Percentiles rank a stretch among this genome's conserved stretches.
Conservation (phyloP, 1,140 invertebrate genomes). For the Drosophila neocordata region DNA sequence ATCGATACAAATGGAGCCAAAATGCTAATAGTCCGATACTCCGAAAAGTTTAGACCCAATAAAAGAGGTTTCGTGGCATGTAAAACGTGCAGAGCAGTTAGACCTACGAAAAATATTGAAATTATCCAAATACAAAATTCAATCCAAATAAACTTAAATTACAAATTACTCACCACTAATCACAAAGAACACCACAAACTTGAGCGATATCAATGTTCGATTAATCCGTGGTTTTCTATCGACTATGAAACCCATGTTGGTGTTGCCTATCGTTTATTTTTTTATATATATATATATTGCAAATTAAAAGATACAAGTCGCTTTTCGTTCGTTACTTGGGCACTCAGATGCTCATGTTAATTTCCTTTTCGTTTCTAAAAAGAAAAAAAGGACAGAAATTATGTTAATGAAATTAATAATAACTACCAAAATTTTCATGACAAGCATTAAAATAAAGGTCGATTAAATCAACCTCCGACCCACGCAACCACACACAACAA, state of each 20-base stretch:
- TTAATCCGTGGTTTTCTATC: slow-evolving; percentile 64
- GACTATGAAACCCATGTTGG: slow-evolving; percentile 71
- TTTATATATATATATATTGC: slow-evolving; percentile 42
- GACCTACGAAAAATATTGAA: slow-evolving; percentile 83
- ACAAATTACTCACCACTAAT: slow-evolving; percentile 65
- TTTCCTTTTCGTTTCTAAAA: slow-evolving; percentile 41
- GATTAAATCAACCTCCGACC: slow-evolving; percentile 10
- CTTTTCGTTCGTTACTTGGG: slow-evolving; percentile 16
- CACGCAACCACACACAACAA: neutral
- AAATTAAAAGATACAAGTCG: slow-evolving; percentile 21
- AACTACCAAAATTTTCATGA: neutral
- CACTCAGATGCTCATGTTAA: slow-evolving; percentile 41
- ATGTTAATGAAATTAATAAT: slow-evolving; percentile 4
- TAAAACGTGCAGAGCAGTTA: slow-evolving; percentile 90
- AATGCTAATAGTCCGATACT: slow-evolving; percentile 89
- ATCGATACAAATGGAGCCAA: slow-evolving; percentile 89
- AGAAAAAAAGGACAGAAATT: slow-evolving; percentile 7
- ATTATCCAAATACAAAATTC: neutral
- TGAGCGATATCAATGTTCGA: slow-evolving; percentile 73
- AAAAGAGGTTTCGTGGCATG: slow-evolving; percentile 89
- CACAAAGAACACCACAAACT: slow-evolving; percentile 76
- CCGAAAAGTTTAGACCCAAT: slow-evolving; percentile 87
- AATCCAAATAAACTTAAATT: neutral
- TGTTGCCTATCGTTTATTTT: slow-evolving; percentile 14
- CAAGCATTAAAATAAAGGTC: slow-evolving; percentile 12